Percentiles rank a stretch among this genome's conserved stretches.
phyloP scores from a whole-genome alignment of 2,113 vertebrate genomes.

The Symphodus melops region DNA sequence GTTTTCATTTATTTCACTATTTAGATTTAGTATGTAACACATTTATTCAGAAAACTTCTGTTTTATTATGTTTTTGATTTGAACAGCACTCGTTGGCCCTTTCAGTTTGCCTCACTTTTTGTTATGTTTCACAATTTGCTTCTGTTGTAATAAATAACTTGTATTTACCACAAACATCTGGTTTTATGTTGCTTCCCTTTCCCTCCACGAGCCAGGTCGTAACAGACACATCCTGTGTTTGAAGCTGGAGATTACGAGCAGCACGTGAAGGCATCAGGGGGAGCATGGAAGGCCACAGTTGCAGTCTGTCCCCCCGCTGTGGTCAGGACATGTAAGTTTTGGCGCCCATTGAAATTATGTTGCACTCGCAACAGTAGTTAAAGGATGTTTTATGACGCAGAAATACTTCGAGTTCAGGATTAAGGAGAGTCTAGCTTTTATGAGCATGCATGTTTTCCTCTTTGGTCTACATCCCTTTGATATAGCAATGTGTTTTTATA shows the following conservation, averaged over 20 bases:
- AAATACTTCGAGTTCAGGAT: not conserved
- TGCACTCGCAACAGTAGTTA: slow-evolving; percentile 4
- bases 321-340: slow-evolving; percentile 45
- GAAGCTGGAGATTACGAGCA: slow-evolving; percentile 1
- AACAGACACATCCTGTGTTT: not conserved
- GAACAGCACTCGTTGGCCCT: too few species aligned
- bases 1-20: too few species aligned
- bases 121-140: too few species aligned
- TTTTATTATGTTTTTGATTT: too few species aligned
- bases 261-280: slow-evolving; percentile 19
- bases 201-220: too few species aligned
- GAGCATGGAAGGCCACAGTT: slow-evolving; percentile 1
- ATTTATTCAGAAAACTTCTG: too few species aligned
- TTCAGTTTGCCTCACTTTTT: too few species aligned
- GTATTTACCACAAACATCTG: too few species aligned
- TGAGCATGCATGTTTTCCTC: not conserved
- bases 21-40: too few species aligned
- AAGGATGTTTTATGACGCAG: not conserved
- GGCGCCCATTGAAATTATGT: slow-evolving; percentile 59
- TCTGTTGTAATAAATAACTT: too few species aligned
- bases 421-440: not conserved
- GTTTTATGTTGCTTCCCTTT: too few species aligned
- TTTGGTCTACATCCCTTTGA: not conserved
- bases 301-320: slow-evolving; percentile 39
- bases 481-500: not conserved